Evolutionary conservation across 2,797 vertebrate genomes (phyloP).

Genomic region (Jordanella pulchra): DNA sequence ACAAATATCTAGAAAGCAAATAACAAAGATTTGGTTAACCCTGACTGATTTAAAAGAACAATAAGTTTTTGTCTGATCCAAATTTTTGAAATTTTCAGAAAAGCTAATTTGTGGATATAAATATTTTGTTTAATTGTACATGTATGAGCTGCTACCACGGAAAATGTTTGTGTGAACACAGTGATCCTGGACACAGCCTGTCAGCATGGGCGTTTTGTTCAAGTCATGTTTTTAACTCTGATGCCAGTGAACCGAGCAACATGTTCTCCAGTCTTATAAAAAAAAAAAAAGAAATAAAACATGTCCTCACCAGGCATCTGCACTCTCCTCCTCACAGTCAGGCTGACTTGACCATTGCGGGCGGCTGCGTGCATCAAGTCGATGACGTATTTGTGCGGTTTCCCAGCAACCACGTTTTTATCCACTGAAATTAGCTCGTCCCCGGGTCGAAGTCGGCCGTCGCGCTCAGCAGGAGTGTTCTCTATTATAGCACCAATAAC

Average conservation of each 20-base stretch:
- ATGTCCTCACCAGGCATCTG: slow-evolving; percentile 84
- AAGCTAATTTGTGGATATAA: neutral
- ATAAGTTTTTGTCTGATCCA: neutral
- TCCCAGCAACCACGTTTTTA: slow-evolving; percentile 95
- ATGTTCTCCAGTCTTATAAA: slow-evolving; percentile 18
- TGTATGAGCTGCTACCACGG: slow-evolving; percentile 21
- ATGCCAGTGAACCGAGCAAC: slow-evolving; percentile 42
- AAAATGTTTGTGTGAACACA: slow-evolving; percentile 38
- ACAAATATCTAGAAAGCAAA: neutral
- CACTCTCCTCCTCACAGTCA: slow-evolving; percentile 96
- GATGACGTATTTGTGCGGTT: slow-evolving; percentile 98
- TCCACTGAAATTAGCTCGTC: slow-evolving; percentile 98
- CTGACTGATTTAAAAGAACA: neutral
- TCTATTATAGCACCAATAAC: slow-evolving; percentile 98
- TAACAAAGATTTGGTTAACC: neutral
- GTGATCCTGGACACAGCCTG: slow-evolving; percentile 32
- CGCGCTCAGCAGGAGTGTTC: slow-evolving; percentile 97
- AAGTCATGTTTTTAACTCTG: slow-evolving; percentile 29
- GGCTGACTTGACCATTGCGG: slow-evolving; percentile 95
- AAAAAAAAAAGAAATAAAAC: slow-evolving; percentile 11
- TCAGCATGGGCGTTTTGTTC: slow-evolving; percentile 28
- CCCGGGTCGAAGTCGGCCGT: slow-evolving; percentile 93
- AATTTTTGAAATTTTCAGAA: neutral
- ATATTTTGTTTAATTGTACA: neutral
- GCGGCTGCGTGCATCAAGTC: slow-evolving; percentile 99